These are phyloP conservation scores for Epistrophe grossulariae DNA, from an alignment of 2,888 invertebrate species.

Conservation along the genomic window DNA sequence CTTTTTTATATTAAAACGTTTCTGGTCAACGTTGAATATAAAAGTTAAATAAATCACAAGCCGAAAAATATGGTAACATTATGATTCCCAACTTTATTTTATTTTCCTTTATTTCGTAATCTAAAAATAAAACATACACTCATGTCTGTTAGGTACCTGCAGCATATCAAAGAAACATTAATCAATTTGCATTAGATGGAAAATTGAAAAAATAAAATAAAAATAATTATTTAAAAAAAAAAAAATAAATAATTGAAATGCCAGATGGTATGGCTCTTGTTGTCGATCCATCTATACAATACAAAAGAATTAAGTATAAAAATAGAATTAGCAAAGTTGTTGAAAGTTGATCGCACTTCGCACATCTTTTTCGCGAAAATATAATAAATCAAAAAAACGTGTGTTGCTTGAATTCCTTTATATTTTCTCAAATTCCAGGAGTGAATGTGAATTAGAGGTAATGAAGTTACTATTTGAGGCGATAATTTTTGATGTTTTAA, in stretches of 20 bases:
- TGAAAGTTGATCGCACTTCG: slow-evolving; percentile 25
- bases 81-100: no score
- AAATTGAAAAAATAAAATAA: not conserved
- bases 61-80: no score
- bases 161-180: not conserved
- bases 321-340: slow-evolving; percentile 9
- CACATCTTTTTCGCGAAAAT: slow-evolving; percentile 18
- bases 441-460: not conserved
- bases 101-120: no score
- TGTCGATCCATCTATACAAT: not conserved
- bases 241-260: not conserved
- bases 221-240: not conserved
- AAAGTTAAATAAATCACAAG: no score
- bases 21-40: no score
- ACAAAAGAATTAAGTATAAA: slow-evolving; percentile 20
- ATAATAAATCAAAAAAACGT: slow-evolving; percentile 26
- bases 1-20: no score
- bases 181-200: slow-evolving; percentile 4
- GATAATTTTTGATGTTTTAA: no score
- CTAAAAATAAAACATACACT: not conserved
- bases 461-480: not conserved
- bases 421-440: not conserved
- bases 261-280: not conserved
- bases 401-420: not conserved
- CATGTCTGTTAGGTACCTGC: not conserved